Evolutionary conservation across 1,140 invertebrate genomes (phyloP).

Genomic region (Homarus americanus): DNA sequence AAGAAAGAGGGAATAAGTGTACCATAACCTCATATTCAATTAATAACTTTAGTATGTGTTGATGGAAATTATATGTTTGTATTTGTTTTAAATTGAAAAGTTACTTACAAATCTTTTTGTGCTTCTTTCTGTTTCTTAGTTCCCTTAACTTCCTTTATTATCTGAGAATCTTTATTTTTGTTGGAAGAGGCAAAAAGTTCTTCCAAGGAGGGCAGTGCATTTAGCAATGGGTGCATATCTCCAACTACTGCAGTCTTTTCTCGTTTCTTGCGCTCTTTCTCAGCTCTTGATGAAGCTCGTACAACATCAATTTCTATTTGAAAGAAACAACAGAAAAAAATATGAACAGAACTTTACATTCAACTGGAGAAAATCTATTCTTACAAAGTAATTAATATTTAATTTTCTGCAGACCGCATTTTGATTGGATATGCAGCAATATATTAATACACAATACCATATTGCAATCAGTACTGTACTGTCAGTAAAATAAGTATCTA

Average conservation of each 20-base stretch:
- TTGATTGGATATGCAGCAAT: no score
- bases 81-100: neutral
- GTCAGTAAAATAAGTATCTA: no score
- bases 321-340: neutral
- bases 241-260: slow-evolving; percentile 38
- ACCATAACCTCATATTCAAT: no score
- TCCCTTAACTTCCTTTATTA: slow-evolving; percentile 3
- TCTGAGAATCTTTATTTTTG: neutral
- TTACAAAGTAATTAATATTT: no score
- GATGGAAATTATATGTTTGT: no score
- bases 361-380: neutral
- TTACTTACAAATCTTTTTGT: slow-evolving; percentile 43
- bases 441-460: no score
- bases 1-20: no score
- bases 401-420: no score
- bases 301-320: slow-evolving; percentile 42
- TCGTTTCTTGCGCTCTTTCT: slow-evolving; percentile 37
- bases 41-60: no score
- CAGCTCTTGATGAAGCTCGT: neutral
- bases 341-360: neutral
- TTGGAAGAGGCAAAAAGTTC: neutral
- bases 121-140: slow-evolving; percentile 26
- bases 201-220: slow-evolving; percentile 41
- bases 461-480: no score
- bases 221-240: slow-evolving; percentile 33